Conservation (phyloP, 92 coral and sea anemone species). For the Epizoanthus scotinus region DNA sequence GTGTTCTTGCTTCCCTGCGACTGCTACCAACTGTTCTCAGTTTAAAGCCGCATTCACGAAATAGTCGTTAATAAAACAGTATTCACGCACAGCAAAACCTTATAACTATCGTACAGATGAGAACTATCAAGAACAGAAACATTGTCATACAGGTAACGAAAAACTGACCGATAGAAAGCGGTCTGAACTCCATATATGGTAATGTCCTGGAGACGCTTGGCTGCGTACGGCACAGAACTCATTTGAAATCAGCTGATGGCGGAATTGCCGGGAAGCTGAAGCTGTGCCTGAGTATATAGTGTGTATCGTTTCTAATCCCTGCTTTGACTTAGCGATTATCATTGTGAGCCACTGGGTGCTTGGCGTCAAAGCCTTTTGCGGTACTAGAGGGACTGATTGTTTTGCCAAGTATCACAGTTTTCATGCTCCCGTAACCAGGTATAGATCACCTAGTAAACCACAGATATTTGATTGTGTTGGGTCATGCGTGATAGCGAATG, state of each 20-base stretch:
- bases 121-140: conserved; percentile 24
- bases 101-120: neutral
- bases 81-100: neutral
- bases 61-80: neutral
- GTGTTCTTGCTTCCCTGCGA: conserved; percentile 17
- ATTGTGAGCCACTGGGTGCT: neutral
- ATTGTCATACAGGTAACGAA: conserved; percentile 17
- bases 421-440: conserved; percentile 33
- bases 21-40: neutral
- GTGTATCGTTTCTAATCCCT: neutral
- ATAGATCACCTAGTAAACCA: neutral
- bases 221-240: conserved; percentile 14
- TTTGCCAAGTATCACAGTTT: conserved; percentile 36
- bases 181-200: conserved; percentile 36
- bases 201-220: conserved; percentile 15
- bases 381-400: neutral
- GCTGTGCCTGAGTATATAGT: conserved; percentile 11
- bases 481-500: conserved; percentile 22
- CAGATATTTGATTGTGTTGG: conserved; percentile 7
- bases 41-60: neutral
- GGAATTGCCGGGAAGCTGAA: conserved; percentile 31
- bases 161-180: neutral
- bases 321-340: neutral
- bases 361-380: neutral
- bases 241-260: conserved; percentile 32